These are phyloP conservation scores for Eptesicus fuscus DNA, from an alignment of 2,113 vertebrate genomes.

Conservation along the genomic window DNA sequence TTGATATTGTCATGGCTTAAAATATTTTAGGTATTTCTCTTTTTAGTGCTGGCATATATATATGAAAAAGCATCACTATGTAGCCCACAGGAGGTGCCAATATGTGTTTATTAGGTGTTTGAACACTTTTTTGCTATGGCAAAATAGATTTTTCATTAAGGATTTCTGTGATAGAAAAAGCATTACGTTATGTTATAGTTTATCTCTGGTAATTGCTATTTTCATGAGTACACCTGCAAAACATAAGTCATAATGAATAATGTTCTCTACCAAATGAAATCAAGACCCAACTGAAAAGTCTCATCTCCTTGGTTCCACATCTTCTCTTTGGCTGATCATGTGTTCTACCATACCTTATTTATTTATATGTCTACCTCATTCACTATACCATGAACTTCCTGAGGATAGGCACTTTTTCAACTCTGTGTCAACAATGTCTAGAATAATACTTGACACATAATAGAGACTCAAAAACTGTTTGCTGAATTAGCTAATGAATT, in stretches of 20 bases:
- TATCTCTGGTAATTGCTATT: background rate
- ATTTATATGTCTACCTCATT: background rate
- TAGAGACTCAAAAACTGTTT: background rate
- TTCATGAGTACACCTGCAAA: background rate
- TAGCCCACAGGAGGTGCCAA: background rate
- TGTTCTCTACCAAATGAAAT: background rate
- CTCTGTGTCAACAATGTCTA: background rate
- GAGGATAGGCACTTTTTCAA: background rate
- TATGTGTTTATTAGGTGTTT: background rate
- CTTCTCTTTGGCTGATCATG: background rate
- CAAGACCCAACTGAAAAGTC: background rate
- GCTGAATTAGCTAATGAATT: background rate
- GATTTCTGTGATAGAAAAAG: background rate
- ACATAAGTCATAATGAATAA: background rate
- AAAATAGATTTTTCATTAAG: background rate
- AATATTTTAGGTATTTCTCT: slow-evolving; percentile 16
- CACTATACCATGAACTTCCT: background rate
- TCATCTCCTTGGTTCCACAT: background rate
- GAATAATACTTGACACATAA: background rate
- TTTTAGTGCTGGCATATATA: background rate
- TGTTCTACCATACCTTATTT: background rate
- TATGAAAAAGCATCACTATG: slow-evolving; percentile 1
- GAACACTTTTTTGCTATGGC: background rate
- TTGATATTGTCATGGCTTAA: background rate
- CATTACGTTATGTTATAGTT: background rate